Evolutionary conservation across 2,888 invertebrate genomes (phyloP), one percentile per base, ranked within the genome.

Genomic region (Orthonychiurus folsomi): DNA sequence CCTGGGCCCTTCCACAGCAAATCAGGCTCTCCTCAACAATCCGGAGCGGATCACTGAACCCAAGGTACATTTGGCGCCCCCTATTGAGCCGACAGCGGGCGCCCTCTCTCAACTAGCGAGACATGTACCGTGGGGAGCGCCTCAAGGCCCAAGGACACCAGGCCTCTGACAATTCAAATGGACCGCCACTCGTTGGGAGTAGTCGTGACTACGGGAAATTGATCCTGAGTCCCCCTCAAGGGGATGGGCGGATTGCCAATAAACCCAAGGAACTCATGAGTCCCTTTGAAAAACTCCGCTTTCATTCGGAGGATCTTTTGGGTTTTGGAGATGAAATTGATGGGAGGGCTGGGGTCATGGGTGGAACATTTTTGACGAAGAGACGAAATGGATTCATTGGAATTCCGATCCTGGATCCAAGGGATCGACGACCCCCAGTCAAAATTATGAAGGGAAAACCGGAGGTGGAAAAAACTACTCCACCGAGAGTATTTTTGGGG

Each of bases 61-160:
- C 66, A 48, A 61, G 69, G 59, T 70, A 61, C 58, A 62, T 62
- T 59, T 60, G 58, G 66, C 66, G 55, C 67, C 68, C 23, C 63
- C 67, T 18, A 52, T 56, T n/a, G 61, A 50, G 75, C 77, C 65
- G 3, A 64, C 70, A n/a, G 68, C 71, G 15, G 64, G 70, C 55
- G 73, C 74, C 2, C 73, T 74, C 56, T 89, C 90, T 75, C 86
- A 89, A 73, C 85, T 87, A 69, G 80, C 90, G 60, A 89, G 88
- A 89, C 74, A 76, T 90, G 69, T 86, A 89, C 73, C 82, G 86
- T 59, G 86, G 85, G 28, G 89, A 90, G 74, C 82, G 86, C 68
- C 82, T 85, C 66, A 83, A 83, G 0, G 85, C 85, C 63, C 56
- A 27, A 23, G 25, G 56, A 50, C 2, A 23, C 28, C 15, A 37